phyloP scores from a whole-genome alignment of 1,140 invertebrate species.

The Liolophura sinensis region DNA sequence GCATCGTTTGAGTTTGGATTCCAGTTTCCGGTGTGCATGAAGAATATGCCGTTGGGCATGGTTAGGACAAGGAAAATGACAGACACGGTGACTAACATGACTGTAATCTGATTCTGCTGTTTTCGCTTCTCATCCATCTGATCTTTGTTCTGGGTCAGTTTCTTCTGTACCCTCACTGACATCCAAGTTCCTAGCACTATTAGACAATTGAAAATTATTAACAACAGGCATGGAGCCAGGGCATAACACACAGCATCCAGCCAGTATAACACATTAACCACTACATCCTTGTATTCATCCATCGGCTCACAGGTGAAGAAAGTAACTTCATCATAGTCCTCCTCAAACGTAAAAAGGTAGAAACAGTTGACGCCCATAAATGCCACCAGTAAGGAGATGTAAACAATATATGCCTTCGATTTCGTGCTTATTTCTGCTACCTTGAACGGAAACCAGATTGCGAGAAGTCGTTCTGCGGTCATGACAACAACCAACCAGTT shows the following conservation, averaged over 20 bases:
- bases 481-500: too few relatives aligned
- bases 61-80: slow-evolving; percentile 19
- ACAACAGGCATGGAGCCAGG: slow-evolving; percentile 29
- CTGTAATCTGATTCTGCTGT: slow-evolving; percentile 15
- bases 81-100: slow-evolving; percentile 22
- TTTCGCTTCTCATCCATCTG: too few relatives aligned
- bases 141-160: slow-evolving; percentile 15
- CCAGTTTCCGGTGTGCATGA: slow-evolving; percentile 5
- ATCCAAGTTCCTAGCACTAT: slow-evolving; percentile 31
- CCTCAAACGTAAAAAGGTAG: too few relatives aligned
- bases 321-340: too few relatives aligned
- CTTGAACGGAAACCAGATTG: too few relatives aligned
- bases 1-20: neutral
- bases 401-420: too few relatives aligned
- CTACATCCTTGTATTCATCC: slow-evolving; percentile 15
- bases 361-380: too few relatives aligned
- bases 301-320: slow-evolving; percentile 13
- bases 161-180: slow-evolving; percentile 26
- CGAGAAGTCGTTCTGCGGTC: too few relatives aligned
- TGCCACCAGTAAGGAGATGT: too few relatives aligned
- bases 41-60: slow-evolving; percentile 17
- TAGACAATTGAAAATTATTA: slow-evolving; percentile 32
- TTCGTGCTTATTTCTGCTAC: too few relatives aligned
- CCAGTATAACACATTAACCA: slow-evolving; percentile 31
- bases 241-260: slow-evolving; percentile 31